Conservation (phyloP, 1,140 invertebrate species). For the Bathynomus jamesi region DNA sequence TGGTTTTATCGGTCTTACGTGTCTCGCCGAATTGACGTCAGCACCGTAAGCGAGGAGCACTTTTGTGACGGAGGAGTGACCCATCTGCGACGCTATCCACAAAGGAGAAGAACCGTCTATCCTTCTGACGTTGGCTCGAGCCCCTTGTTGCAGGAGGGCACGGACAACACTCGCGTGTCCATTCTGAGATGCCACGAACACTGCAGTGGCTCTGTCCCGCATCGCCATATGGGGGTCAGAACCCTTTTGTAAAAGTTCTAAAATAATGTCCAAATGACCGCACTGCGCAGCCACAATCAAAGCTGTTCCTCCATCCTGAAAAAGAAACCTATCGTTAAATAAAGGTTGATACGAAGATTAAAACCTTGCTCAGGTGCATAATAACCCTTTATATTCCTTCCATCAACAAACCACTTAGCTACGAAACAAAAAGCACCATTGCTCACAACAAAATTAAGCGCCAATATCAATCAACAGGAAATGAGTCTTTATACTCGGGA, state of each 20-base stretch:
- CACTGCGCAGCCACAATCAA: constrained; percentile 86
- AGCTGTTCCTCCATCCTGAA: constrained; percentile 81
- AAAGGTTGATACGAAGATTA: background rate
- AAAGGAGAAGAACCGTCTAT: constrained; percentile 77
- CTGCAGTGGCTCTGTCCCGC: constrained; percentile 78
- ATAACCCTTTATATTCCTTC: background rate
- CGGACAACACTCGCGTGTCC: constrained; percentile 68
- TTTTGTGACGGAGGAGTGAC: constrained; percentile 70
- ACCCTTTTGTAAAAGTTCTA: constrained; percentile 65
- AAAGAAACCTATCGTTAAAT: constrained; percentile 13
- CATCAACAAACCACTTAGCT: background rate
- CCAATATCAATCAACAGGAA: too few relatives aligned
- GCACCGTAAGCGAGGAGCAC: constrained; percentile 67
- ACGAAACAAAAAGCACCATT: too few relatives aligned
- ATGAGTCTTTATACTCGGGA: too few relatives aligned
- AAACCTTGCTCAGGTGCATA: background rate
- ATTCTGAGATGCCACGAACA: constrained; percentile 85
- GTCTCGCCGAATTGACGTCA: constrained; percentile 66
- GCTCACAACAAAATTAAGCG: too few relatives aligned
- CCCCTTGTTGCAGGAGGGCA: constrained; percentile 55
- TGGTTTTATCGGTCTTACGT: constrained; percentile 49
- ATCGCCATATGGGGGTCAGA: constrained; percentile 76
- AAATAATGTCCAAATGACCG: constrained; percentile 76
- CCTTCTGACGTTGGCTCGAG: constrained; percentile 55
- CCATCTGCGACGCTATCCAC: constrained; percentile 91